Evolutionary conservation across 2,797 vertebrate species (phyloP), one percentile per base, ranked within the genome.

Genomic region (Champsocephalus gunnari): DNA sequence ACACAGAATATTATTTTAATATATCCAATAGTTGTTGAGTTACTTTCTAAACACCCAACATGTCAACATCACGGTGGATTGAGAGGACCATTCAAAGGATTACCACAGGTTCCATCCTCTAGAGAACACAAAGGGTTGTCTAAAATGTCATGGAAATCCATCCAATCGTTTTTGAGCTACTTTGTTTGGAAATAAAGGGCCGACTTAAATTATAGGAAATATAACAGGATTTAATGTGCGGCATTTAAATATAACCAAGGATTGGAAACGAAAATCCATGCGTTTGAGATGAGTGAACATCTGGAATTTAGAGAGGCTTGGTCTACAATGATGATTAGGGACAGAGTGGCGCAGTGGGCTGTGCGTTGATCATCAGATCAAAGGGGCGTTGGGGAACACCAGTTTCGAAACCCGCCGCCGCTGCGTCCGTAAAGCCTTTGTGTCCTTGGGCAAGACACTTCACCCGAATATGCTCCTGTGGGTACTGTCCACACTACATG

Each of bases 261-360:
- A 24, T 24, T 2, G 9, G 24, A 67, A 58, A 69, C 47, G n/a
- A 24, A 69, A 60, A 13, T 32, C 28, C 2, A 6, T 50, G 45
- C 59, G n/a, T 62, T 62, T 16, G 8, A 57, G 6, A 2, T 2
- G 21, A 48, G 61, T 67, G 53, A 43, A 66, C n/a, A 12, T 62
- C 55, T 28, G 1, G n/a, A 56, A 75, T 75, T 28, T 16, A 69
- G 70, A 44, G 59, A 68, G 24, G 53, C 32, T 57, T 11, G 17
- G 49, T 62, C 56, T 59, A 21, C 54, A 80, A 53, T 71, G 62
- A 78, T 71, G 62, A 78, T 71, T 4, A 28, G 28, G 28, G 28
- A 28, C 28, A 3, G 28, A 4, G 28, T 28, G 28, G 28, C 3
- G 28, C 28, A 28, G 28, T 4, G 28, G 28, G 28, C 28, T 28